Conservation (phyloP, 2,888 invertebrate species). For the Sarcophaga carnaria region DNA sequence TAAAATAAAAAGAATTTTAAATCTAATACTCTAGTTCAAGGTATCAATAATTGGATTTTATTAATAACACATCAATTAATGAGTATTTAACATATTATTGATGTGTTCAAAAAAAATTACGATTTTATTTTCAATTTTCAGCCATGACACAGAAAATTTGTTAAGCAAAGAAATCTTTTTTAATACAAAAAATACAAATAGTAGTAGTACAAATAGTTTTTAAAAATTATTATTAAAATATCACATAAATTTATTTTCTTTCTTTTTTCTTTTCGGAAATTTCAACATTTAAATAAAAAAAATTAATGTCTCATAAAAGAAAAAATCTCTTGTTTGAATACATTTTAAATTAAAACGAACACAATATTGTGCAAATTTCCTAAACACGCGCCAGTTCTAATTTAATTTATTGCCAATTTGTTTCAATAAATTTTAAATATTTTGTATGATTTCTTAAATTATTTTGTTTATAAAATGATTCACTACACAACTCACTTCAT, state of each 20-base stretch:
- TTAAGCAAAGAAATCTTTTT: neutral
- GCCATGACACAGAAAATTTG: constrained; percentile 54
- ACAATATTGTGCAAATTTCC: constrained; percentile 1
- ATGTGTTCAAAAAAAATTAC: constrained; percentile 13
- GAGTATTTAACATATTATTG: neutral
- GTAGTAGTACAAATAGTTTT: too few species aligned
- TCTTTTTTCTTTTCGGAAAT: too few species aligned
- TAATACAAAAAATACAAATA: too few species aligned
- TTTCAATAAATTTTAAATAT: constrained; percentile 17
- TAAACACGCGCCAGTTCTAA: constrained; percentile 34
- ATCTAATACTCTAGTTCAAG: constrained; percentile 60
- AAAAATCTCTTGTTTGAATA: too few species aligned
- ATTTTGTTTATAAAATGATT: constrained; percentile 40
- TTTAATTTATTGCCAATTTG: neutral
- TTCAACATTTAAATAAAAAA: too few species aligned
- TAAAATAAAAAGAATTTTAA: constrained; percentile 19
- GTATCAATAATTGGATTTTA: constrained; percentile 14
- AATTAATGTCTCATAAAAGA: too few species aligned
- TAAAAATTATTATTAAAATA: too few species aligned
- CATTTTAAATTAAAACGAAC: neutral
- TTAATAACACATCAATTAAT: constrained; percentile 10
- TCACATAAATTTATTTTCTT: too few species aligned
- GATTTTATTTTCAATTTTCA: constrained; percentile 32
- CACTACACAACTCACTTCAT: neutral
- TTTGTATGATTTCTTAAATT: neutral